Base-by-base conservation (phyloP, 1,140 invertebrate genomes). In the Bathynomus jamesi region DNA sequence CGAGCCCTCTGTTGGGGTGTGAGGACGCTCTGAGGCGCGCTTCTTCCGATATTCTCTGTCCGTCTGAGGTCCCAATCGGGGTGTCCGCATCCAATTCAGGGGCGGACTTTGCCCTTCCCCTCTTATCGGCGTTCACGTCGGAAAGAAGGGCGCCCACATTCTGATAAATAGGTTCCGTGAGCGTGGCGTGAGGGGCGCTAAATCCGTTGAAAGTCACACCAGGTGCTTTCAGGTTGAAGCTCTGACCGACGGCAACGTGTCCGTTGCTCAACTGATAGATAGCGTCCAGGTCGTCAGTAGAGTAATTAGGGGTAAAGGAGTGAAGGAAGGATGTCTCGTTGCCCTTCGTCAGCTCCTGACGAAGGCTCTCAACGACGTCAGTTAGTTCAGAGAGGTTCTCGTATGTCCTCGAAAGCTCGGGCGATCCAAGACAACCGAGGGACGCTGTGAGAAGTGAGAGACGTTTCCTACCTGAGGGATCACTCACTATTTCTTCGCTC, bases 161-260 rank as follows among this genome's bases (percentile, higher is more conserved):
- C 79, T 91, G 89, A 79, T 91, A 91, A 70, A 91, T 91, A 0
- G 90, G 90, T 79, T 91, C 90, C 25, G 84, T 60, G 24, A 24
- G 69, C 53, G 53, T 31, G 27, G 32, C 61, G 32, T 8, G 29
- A 67, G 17, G 40, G 53, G n/a, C 68, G 65, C 24, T 28, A 68
- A 32, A 40, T 31, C 29, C 28, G 21, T 8, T 65, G 30, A 0
- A 62, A 29, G 21, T 28, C 62, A 30, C 28, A 40, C 40, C 66
- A 32, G 62, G 28, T 25, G 28, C 62, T 24, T 69, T 73, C 4
- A 73, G 28, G 27, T 69, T 69, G 3, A 64, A 32, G 21, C 69
- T 73, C 29, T 62, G 53, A 17, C 67, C 71, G 2, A 71, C 4
- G 30, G 73, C 65, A 25, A 75, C 69, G 13, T 65, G 73, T 40